Conservation (phyloP, 2,797 vertebrate genomes). For the Vireo griseus region DNA sequence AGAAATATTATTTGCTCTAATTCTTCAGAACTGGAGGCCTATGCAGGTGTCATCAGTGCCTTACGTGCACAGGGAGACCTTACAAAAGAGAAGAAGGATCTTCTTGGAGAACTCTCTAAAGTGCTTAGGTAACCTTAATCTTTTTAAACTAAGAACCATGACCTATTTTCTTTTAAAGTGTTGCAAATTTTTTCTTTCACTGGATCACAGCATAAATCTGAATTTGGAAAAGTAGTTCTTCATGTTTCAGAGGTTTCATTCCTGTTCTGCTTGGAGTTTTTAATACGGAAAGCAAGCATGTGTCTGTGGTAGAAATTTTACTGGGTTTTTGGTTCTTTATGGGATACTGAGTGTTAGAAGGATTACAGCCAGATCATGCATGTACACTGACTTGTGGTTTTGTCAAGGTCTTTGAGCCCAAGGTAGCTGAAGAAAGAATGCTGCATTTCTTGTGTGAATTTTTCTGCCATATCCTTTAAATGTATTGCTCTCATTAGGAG, state of each 20-base stretch:
- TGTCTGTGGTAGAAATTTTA: background rate
- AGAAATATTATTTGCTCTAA: background rate
- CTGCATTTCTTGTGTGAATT: background rate
- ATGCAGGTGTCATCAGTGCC: slow-evolving; percentile 96
- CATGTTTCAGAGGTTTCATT: background rate
- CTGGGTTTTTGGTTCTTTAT: background rate
- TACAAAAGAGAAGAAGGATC: slow-evolving; percentile 96
- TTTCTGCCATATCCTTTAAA: background rate
- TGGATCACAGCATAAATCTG: background rate
- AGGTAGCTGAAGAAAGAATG: background rate
- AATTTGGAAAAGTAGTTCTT: background rate
- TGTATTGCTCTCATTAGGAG: background rate
- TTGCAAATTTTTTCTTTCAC: background rate
- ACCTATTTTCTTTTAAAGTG: background rate
- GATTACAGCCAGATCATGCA: background rate
- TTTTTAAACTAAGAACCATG: background rate
- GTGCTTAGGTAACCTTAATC: slow-evolving; percentile 86
- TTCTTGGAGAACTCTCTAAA: slow-evolving; percentile 95
- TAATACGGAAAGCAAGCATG: background rate
- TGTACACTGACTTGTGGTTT: background rate
- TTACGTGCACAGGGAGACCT: slow-evolving; percentile 97
- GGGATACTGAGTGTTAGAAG: background rate
- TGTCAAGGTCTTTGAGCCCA: background rate
- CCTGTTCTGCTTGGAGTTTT: background rate
- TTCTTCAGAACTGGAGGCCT: slow-evolving; percentile 92